Evolutionary conservation across 2,888 invertebrate genomes (phyloP).

Genomic region (Phengaris arion): DNA sequence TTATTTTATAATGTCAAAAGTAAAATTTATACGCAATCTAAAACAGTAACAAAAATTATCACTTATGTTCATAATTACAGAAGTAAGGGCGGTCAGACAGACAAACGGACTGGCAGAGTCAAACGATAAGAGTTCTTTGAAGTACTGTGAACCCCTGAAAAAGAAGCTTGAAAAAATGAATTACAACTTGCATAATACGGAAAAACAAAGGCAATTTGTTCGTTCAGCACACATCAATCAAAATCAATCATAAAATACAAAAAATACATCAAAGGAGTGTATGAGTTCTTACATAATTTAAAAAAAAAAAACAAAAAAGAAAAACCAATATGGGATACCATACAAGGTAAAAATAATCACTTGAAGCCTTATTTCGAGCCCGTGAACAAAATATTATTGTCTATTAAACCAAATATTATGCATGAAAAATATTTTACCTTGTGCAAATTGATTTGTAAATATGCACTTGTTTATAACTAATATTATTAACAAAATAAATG

Average conservation of each 20-base stretch:
- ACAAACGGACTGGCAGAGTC: too few species aligned
- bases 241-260: slow-evolving; percentile 11
- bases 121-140: too few species aligned
- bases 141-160: too few species aligned
- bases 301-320: slow-evolving; percentile 27
- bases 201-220: not conserved
- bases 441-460: slow-evolving; percentile 39
- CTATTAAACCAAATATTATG: slow-evolving; percentile 71
- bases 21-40: too few species aligned
- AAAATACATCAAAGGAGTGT: not conserved
- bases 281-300: slow-evolving; percentile 27
- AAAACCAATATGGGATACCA: slow-evolving; percentile 32
- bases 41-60: too few species aligned
- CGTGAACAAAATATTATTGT: slow-evolving; percentile 59
- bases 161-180: not conserved
- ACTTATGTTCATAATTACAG: too few species aligned
- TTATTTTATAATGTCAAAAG: too few species aligned
- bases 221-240: not conserved
- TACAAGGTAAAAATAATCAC: slow-evolving; percentile 43
- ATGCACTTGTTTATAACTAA: slow-evolving; percentile 35
- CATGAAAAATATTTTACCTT: slow-evolving; percentile 45
- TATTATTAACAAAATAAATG: slow-evolving; percentile 26
- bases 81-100: too few species aligned
- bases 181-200: not conserved
- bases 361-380: slow-evolving; percentile 47